These are phyloP conservation scores for Pammene fasciana DNA, from an alignment of 2,888 invertebrate species.

Conservation along the genomic window DNA sequence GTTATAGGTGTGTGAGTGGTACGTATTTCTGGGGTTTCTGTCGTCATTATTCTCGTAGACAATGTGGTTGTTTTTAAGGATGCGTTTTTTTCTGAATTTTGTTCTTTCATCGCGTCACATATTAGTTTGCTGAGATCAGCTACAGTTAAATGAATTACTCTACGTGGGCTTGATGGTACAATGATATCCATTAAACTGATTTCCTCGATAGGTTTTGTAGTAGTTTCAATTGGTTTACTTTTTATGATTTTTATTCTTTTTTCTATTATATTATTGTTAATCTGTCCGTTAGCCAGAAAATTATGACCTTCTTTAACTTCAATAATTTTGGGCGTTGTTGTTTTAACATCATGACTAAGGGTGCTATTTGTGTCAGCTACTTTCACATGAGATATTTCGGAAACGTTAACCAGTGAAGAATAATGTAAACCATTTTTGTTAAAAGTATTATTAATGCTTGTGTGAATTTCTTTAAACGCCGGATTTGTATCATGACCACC, in stretches of 20 bases:
- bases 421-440: conserved; percentile 67
- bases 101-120: conserved; percentile 13
- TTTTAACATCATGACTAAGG: neutral
- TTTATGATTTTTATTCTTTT: conserved; percentile 53
- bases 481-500: conserved; percentile 50
- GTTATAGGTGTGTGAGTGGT: neutral
- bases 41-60: conserved; percentile 5
- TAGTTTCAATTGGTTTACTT: conserved; percentile 11
- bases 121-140: conserved; percentile 46
- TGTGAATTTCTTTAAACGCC: conserved; percentile 72
- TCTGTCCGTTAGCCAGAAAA: no score
- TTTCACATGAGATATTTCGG: conserved; percentile 70
- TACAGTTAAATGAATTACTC: conserved; percentile 46
- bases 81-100: neutral
- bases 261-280: conserved; percentile 52
- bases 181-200: conserved; percentile 47
- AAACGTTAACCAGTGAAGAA: conserved; percentile 68
- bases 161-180: conserved; percentile 46
- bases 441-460: conserved; percentile 72
- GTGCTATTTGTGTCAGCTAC: conserved; percentile 50
- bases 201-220: conserved; percentile 28
- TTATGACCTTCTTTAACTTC: neutral
- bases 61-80: conserved; percentile 22
- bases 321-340: neutral
- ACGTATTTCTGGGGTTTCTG: conserved; percentile 37